These are phyloP conservation scores for Dinothrombium tinctorium DNA, from an alignment of 1,140 invertebrate genomes.

Conservation along the genomic window DNA sequence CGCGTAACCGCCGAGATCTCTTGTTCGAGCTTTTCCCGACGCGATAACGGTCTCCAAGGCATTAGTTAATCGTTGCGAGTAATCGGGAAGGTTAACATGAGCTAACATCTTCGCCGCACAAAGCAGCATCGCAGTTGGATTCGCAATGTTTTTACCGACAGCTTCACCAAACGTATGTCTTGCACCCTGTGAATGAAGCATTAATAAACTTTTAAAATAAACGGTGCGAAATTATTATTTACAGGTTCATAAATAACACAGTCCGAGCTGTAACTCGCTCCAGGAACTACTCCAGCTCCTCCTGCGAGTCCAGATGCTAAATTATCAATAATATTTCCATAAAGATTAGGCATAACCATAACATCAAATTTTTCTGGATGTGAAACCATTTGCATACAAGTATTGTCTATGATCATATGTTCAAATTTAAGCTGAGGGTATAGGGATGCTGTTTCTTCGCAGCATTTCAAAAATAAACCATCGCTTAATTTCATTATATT, in stretches of 20 bases:
- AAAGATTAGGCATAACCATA: conserved; percentile 93
- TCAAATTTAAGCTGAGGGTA: conserved; percentile 87
- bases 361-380: conserved; percentile 77
- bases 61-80: conserved; percentile 57
- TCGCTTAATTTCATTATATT: conserved; percentile 99
- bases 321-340: conserved; percentile 95
- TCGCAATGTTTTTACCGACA: conserved; percentile 91
- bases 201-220: too few relatives aligned
- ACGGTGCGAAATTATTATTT: too few relatives aligned
- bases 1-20: conserved; percentile 83
- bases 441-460: conserved; percentile 44
- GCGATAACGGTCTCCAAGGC: conserved; percentile 71
- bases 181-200: conserved; percentile 42
- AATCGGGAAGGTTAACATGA: conserved; percentile 70
- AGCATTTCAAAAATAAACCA: conserved; percentile 71
- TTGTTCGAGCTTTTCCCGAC: conserved; percentile 75
- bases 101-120: conserved; percentile 76
- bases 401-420: conserved; percentile 94
- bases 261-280: conserved; percentile 68
- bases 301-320: conserved; percentile 84
- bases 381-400: conserved; percentile 86
- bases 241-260: conserved; percentile 92
- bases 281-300: conserved; percentile 88
- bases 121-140: conserved; percentile 88
- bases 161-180: conserved; percentile 87